These are phyloP conservation scores for Drosophila sp. DNA, from an alignment of 1,140 invertebrate species.

Conservation along the genomic window DNA sequence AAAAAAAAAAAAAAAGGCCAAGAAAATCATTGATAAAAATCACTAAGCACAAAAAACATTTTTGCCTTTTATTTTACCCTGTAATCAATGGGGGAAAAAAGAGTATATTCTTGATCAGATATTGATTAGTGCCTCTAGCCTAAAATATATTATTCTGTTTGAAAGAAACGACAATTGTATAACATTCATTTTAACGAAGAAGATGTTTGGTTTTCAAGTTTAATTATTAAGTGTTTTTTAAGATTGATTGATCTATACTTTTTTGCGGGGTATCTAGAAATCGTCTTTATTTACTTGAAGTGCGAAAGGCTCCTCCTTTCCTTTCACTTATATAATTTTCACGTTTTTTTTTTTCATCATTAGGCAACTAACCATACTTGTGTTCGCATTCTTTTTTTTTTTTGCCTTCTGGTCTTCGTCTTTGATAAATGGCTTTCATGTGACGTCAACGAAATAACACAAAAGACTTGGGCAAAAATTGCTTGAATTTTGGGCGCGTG, in stretches of 20 bases:
- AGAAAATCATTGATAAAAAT: conserved; percentile 1
- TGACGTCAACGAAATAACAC: conserved; percentile 43
- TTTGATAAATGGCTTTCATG: conserved; percentile 55
- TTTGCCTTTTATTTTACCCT: not conserved
- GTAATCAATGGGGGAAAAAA: too few species aligned
- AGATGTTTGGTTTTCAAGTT: too few species aligned
- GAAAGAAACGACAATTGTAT: too few species aligned
- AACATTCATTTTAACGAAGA: too few species aligned
- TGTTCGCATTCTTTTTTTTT: not conserved
- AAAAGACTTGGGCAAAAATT: conserved; percentile 5
- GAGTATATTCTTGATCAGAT: too few species aligned
- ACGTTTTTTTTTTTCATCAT: conserved; percentile 12
- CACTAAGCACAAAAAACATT: not conserved
- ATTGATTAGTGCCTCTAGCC: too few species aligned
- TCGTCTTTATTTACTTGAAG: not conserved
- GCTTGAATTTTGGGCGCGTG: conserved; percentile 40
- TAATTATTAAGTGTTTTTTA: not conserved
- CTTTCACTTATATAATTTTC: conserved; percentile 12
- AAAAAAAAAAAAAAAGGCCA: not conserved
- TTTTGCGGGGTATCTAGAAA: not conserved
- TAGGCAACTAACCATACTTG: not conserved
- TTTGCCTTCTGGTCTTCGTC: not conserved
- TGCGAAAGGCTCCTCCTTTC: not conserved
- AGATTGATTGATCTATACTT: not conserved
- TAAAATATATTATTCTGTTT: too few species aligned